Percentiles rank a stretch among this genome's conserved stretches.
Conservation (phyloP, 2,888 invertebrate genomes). For the Calliopum simillimum region DNA sequence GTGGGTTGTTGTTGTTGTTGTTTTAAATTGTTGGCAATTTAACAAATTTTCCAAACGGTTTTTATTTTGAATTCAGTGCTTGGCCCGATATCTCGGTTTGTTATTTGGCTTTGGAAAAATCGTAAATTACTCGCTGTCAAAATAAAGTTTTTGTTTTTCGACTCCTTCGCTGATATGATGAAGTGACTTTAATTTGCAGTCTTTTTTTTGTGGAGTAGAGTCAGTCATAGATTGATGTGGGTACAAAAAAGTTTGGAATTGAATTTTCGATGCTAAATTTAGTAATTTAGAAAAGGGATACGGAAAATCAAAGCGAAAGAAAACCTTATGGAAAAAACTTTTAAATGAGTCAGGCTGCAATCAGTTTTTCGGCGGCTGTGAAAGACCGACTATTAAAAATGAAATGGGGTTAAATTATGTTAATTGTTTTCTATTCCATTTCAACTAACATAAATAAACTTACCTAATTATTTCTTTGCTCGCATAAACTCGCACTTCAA, state of each 20-base stretch:
- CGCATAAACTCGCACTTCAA: too few species aligned
- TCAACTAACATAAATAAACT: too few species aligned
- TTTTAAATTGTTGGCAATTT: conserved; percentile 12
- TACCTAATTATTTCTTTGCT: too few species aligned
- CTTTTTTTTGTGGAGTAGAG: background rate
- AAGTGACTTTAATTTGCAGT: background rate
- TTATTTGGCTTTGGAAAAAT: background rate
- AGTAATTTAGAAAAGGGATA: too few species aligned
- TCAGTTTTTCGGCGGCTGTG: too few species aligned
- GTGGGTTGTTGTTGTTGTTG: background rate
- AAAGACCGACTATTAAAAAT: too few species aligned
- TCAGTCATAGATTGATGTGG: background rate
- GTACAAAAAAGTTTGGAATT: background rate
- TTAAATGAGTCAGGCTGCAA: too few species aligned
- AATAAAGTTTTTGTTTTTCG: conserved; percentile 1
- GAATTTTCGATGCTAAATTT: background rate
- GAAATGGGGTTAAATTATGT: too few species aligned
- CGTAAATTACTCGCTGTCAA: conserved; percentile 28
- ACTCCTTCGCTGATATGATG: background rate
- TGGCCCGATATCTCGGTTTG: background rate
- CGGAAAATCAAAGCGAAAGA: too few species aligned
- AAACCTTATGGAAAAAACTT: too few species aligned
- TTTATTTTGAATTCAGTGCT: background rate
- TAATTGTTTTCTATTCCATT: too few species aligned
- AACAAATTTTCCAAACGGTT: conserved; percentile 9